Base-by-base conservation (phyloP, 2,888 invertebrate species). In the Drosophila mimetica region DNA sequence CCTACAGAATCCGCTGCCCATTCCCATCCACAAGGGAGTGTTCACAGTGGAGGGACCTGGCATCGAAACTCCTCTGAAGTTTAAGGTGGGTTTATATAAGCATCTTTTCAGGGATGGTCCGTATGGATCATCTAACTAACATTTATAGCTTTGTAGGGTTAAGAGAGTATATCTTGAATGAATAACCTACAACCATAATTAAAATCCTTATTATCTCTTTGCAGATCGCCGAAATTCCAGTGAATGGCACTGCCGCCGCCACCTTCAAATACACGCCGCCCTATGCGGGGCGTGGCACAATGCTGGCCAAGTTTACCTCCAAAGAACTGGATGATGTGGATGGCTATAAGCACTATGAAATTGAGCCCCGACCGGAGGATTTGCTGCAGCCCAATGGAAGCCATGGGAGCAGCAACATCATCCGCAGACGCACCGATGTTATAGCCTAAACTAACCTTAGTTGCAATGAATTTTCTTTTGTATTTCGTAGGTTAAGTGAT, bases 281-380 rank as follows among this genome's bases (percentile, higher is more conserved):
- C 2, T 94, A 95, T 91, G 93, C 94, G 0, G 98, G 98, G 0
- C 94, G 95, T 36, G 95, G 95, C 74, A 96, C 97, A 16, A 94
- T 98, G 71, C 95, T 96, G 22, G 97, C 96, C 18, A 98, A 97
- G 90, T 98, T 98, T 91, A 93, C 94, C 51, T 96, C 97, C 11
- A 96, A 95, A 83, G 97, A 98, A 90, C 93, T 98, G 79, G 95
- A 95, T 72, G 98, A 98, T 89, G 96, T 98, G 2, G 97, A 98
- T 87, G 98, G 98, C 1, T 97, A 95, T 91, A 90, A 95, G n/a
- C 94, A 95, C 52, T 95, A 96, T 77, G 94, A 94, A 92, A 95
- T 97, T 7, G 93, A 93, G 72, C 92, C 92, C 0, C 74, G 89
- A 37, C 90, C 91, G 0, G 90, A 89, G 41, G 92, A 92, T 76